A percentile compares a stretch with the other conserved stretches of the same genome.
phyloP scores from a whole-genome alignment of 2,113 vertebrate species.

The Trochalopteron elliotii region DNA sequence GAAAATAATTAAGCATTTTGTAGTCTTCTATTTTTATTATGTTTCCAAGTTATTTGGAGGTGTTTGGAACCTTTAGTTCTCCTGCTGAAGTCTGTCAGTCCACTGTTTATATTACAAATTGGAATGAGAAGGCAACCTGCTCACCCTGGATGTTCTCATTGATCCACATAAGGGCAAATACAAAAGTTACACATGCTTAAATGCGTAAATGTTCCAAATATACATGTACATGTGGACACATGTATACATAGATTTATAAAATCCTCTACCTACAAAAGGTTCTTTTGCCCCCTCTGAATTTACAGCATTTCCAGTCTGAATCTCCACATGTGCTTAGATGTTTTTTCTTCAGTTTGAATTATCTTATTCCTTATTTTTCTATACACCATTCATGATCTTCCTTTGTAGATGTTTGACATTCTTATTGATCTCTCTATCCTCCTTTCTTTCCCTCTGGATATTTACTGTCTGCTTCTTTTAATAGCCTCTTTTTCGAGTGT shows the following conservation, averaged over 20 bases:
- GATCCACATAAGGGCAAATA: neutral
- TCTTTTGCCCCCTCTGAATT: neutral
- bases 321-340: neutral
- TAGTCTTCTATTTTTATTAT: neutral
- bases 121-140: neutral
- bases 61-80: neutral
- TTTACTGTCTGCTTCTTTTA: neutral
- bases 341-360: neutral
- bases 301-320: neutral
- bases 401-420: neutral
- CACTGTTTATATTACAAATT: neutral
- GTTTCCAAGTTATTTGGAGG: neutral
- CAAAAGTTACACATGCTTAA: neutral
- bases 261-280: neutral
- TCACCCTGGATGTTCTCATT: neutral
- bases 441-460: neutral
- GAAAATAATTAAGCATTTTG: neutral
- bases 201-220: neutral
- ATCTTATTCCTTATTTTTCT: neutral
- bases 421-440: neutral
- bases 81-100: neutral
- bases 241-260: neutral
- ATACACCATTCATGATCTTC: neutral
- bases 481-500: neutral
- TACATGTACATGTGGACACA: fast-evolving